Evolutionary conservation across 2,797 vertebrate genomes (phyloP).

Genomic region (Cichlasoma orientale): DNA sequence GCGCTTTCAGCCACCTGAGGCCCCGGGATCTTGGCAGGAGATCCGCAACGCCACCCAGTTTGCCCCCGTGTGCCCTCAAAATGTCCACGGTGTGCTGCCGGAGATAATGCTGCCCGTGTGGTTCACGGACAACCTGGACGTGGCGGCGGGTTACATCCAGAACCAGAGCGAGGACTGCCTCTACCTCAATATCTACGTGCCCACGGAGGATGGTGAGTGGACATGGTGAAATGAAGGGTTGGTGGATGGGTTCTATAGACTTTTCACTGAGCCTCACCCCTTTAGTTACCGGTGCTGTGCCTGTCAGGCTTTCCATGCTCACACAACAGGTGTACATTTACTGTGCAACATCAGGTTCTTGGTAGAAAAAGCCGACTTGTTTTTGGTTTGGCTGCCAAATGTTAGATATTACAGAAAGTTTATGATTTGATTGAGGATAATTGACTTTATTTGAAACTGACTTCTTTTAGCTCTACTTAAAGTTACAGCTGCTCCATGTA

Average conservation of each 20-base stretch:
- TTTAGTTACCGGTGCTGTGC: neutral
- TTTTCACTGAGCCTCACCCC: conserved; percentile 19
- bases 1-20: conserved; percentile 91
- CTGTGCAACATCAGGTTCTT: neutral
- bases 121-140: conserved; percentile 94
- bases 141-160: conserved; percentile 91
- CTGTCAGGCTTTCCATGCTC: conserved; percentile 9
- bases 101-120: conserved; percentile 95
- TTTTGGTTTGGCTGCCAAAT: neutral
- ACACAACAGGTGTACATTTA: neutral
- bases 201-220: conserved; percentile 92
- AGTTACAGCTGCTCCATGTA: neutral
- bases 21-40: conserved; percentile 91
- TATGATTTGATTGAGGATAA: neutral
- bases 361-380: neutral
- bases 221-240: neutral
- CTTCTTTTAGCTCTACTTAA: neutral
- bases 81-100: conserved; percentile 89
- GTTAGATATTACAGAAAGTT: neutral
- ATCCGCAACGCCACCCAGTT: conserved; percentile 92
- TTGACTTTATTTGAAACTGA: neutral
- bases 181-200: conserved; percentile 94
- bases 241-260: neutral
- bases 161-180: conserved; percentile 96
- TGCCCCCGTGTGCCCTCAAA: conserved; percentile 93